Evolutionary conservation across 2,113 vertebrate genomes (phyloP).

Genomic region (Rhinopomastus cyanomelas): DNA sequence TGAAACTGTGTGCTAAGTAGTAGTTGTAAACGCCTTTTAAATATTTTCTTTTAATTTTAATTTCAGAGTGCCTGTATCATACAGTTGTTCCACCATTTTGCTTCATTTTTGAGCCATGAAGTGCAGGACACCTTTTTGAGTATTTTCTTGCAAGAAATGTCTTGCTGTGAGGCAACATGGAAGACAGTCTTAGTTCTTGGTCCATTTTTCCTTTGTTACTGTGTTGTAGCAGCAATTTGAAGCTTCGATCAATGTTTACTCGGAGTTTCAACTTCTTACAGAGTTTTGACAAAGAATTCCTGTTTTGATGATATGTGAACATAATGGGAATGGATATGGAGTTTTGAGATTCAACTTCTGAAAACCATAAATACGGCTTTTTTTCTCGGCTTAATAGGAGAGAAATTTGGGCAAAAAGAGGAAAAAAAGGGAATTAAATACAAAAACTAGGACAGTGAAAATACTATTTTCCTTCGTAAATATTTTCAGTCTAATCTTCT

Average conservation of each 20-base stretch:
- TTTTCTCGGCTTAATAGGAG: neutral
- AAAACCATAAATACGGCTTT: neutral
- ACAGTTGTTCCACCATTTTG: neutral
- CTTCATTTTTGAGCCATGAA: neutral
- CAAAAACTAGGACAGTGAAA: neutral
- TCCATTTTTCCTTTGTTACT: neutral
- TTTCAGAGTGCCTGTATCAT: neutral
- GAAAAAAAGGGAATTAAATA: neutral
- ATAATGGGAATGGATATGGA: neutral
- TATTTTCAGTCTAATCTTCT: neutral
- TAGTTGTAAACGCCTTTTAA: neutral
- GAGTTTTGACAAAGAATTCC: neutral
- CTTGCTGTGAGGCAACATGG: neutral
- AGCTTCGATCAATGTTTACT: neutral
- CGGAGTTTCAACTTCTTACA: neutral
- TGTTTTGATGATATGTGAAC: neutral
- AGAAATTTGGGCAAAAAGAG: neutral
- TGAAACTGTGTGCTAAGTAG: neutral
- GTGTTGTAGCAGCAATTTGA: neutral
- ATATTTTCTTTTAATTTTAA: neutral
- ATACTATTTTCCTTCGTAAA: neutral
- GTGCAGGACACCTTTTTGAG: neutral
- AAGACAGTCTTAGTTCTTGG: neutral
- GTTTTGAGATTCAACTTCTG: neutral
- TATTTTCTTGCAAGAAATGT: neutral